Conservation (phyloP, 2,888 invertebrate genomes). For the Drosophila histrio region DNA sequence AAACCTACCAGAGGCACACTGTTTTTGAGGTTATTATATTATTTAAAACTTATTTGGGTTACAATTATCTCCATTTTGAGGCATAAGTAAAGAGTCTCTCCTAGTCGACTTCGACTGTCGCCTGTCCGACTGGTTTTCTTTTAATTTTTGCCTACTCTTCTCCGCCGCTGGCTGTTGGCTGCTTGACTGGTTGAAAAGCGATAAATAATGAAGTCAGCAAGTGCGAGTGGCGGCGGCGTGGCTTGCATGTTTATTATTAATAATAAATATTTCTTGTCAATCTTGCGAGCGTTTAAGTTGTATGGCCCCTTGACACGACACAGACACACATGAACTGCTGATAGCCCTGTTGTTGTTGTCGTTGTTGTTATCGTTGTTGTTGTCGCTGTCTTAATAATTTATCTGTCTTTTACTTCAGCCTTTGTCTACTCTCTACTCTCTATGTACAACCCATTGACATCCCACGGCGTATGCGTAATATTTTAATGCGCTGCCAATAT, state of each 20-base stretch:
- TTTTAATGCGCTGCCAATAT: slow-evolving; percentile 67
- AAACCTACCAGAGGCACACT: too few species aligned
- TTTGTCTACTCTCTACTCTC: neutral
- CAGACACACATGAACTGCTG: slow-evolving; percentile 29
- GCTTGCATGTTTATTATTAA: slow-evolving; percentile 78
- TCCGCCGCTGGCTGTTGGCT: slow-evolving; percentile 8
- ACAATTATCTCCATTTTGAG: too few species aligned
- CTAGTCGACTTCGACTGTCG: slow-evolving; percentile 1
- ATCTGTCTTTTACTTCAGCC: slow-evolving; percentile 45
- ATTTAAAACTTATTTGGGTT: too few species aligned
- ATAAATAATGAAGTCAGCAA: slow-evolving; percentile 79
- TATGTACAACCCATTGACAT: slow-evolving; percentile 19
- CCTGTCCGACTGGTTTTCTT: slow-evolving; percentile 42
- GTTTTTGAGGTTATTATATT: too few species aligned
- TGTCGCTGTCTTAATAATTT: slow-evolving; percentile 64
- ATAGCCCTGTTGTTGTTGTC: slow-evolving; percentile 16
- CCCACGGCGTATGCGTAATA: slow-evolving; percentile 62
- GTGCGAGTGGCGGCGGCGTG: slow-evolving; percentile 72
- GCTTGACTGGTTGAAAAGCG: slow-evolving; percentile 71
- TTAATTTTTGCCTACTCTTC: slow-evolving; percentile 16
- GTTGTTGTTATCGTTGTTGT: slow-evolving; percentile 8
- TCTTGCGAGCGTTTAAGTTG: slow-evolving; percentile 64
- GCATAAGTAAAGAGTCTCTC: too few species aligned
- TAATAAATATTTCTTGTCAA: slow-evolving; percentile 78
- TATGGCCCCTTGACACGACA: slow-evolving; percentile 66